phyloP scores from a whole-genome alignment of 2,888 invertebrate species.

The Ditylenchus weischeri region DNA sequence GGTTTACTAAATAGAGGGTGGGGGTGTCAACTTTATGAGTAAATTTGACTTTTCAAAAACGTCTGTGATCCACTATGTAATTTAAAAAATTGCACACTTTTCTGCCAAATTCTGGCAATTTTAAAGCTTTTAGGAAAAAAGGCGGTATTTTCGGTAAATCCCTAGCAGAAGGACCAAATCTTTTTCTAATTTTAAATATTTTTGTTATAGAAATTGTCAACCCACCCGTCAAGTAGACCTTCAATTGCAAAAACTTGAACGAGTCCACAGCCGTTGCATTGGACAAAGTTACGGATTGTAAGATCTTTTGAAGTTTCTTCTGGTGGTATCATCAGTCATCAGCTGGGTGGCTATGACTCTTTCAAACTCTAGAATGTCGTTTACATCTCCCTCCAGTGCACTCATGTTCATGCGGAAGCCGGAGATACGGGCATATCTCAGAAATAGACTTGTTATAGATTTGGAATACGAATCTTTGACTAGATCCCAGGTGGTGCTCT shows the following conservation, averaged over 20 bases:
- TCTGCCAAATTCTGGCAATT: too few relatives aligned
- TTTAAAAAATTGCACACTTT: too few relatives aligned
- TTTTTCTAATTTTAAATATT: too few relatives aligned
- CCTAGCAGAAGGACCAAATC: too few relatives aligned
- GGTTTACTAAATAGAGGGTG: too few relatives aligned
- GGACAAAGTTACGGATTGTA: conserved; percentile 2
- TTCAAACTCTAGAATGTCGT: conserved; percentile 12
- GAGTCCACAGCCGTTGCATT: not conserved
- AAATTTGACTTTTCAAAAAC: too few relatives aligned
- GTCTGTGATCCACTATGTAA: too few relatives aligned
- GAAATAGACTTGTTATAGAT: not conserved
- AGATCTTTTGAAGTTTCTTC: conserved; percentile 1
- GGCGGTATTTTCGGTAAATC: too few relatives aligned
- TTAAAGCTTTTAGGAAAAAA: too few relatives aligned
- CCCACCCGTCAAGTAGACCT: too few relatives aligned
- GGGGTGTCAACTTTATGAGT: too few relatives aligned
- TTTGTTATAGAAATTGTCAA: too few relatives aligned
- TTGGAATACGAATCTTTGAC: conserved; percentile 4
- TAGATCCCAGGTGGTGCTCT: conserved; percentile 4
- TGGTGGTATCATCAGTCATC: conserved; percentile 9
- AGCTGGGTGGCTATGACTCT: conserved; percentile 9
- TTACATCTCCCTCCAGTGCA: not conserved
- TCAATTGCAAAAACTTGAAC: conserved; percentile 6
- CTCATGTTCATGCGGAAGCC: not conserved
- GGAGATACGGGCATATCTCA: not conserved